Conservation (phyloP, 2,888 invertebrate species). For the Orthonychiurus folsomi region DNA sequence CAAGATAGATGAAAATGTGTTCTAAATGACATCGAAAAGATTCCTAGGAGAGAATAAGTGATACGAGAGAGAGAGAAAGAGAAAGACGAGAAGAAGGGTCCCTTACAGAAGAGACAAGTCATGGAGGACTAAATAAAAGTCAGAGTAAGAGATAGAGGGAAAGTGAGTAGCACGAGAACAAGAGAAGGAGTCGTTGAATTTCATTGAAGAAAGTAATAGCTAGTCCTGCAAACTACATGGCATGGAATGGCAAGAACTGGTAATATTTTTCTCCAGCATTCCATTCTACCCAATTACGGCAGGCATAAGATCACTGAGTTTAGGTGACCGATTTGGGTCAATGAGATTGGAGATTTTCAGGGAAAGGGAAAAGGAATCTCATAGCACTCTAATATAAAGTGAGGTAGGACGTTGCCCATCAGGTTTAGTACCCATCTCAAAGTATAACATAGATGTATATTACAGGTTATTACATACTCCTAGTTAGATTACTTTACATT, state of each 20-base stretch:
- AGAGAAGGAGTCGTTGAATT: neutral
- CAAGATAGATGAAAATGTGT: neutral
- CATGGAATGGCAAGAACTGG: neutral
- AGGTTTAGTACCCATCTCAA: no score
- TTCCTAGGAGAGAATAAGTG: slow-evolving; percentile 9
- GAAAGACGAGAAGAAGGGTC: slow-evolving; percentile 4
- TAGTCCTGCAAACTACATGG: neutral
- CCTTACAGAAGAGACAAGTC: neutral
- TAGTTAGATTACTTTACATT: no score
- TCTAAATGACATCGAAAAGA: neutral
- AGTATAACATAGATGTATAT: no score
- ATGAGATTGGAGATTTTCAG: neutral
- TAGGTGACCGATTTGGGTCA: neutral
- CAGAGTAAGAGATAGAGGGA: slow-evolving; percentile 23
- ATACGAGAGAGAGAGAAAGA: slow-evolving; percentile 13
- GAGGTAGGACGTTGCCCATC: no score
- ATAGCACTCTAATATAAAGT: no score
- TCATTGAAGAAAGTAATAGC: neutral
- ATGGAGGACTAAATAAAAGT: slow-evolving; percentile 19
- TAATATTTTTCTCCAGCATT: neutral
- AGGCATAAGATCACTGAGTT: neutral
- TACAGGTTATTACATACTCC: no score
- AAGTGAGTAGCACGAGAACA: slow-evolving; percentile 9
- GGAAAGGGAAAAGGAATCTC: neutral
- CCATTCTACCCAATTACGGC: neutral